Conservation (phyloP, 1,140 invertebrate species). For the Elymnias hypermnestra region DNA sequence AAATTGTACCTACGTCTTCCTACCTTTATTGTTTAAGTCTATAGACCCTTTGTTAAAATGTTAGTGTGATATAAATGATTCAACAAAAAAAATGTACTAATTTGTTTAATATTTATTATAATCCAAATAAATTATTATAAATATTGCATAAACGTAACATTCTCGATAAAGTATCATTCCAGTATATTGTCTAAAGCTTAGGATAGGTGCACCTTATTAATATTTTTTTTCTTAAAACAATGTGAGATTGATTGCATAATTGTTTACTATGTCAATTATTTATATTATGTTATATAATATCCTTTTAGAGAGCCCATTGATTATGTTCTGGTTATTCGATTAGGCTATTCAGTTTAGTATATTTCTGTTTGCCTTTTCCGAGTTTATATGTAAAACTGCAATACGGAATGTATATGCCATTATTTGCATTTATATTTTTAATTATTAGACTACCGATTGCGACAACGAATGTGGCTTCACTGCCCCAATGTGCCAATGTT, state of each 20-base stretch:
- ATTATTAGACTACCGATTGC: slow-evolving; percentile 44
- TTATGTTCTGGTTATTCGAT: slow-evolving; percentile 33
- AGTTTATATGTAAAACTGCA: slow-evolving; percentile 27
- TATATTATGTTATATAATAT: too few relatives aligned
- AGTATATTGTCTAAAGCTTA: slow-evolving; percentile 68
- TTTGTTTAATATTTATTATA: slow-evolving; percentile 38
- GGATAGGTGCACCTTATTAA: slow-evolving; percentile 59
- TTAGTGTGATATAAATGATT: slow-evolving; percentile 37
- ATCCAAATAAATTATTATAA: slow-evolving; percentile 46
- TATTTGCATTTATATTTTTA: slow-evolving; percentile 70
- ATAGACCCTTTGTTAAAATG: slow-evolving; percentile 32
- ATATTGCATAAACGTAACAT: slow-evolving; percentile 64
- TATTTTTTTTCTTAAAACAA: slow-evolving; percentile 33
- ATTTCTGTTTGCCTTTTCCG: slow-evolving; percentile 34
- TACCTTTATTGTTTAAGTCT: slow-evolving; percentile 42
- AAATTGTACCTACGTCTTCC: slow-evolving; percentile 33
- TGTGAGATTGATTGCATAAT: slow-evolving; percentile 50
- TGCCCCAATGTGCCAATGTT: slow-evolving; percentile 56
- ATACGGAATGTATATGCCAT: slow-evolving; percentile 63
- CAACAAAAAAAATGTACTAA: slow-evolving; percentile 30
- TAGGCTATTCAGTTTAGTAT: slow-evolving; percentile 36
- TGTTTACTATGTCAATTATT: slow-evolving; percentile 62
- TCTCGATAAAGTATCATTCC: slow-evolving; percentile 73
- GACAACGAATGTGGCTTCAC: slow-evolving; percentile 57
- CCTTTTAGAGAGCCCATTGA: slow-evolving; percentile 39